Evolutionary conservation across 2,888 invertebrate species (phyloP).

Genomic region (Amphipyra berbera): DNA sequence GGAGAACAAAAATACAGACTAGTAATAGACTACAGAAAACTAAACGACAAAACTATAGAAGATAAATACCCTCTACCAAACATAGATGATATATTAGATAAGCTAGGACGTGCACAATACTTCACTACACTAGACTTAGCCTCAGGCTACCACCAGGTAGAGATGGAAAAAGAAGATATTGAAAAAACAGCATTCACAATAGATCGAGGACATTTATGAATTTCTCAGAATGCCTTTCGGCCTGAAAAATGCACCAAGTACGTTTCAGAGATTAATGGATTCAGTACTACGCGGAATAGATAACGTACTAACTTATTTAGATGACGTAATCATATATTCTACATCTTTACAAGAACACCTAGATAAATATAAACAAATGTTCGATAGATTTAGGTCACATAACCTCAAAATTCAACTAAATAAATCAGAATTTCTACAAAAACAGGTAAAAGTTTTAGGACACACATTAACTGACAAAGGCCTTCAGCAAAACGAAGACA

Average conservation of each 20-base stretch:
- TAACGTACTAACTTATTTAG: slow-evolving; percentile 43
- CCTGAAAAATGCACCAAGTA: slow-evolving; percentile 62
- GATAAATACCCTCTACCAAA: slow-evolving; percentile 57
- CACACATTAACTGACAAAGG: slow-evolving; percentile 52
- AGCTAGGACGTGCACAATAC: slow-evolving; percentile 48
- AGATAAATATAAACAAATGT: slow-evolving; percentile 50
- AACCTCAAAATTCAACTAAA: slow-evolving; percentile 54
- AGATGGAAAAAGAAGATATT: slow-evolving; percentile 43
- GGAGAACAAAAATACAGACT: slow-evolving; percentile 26
- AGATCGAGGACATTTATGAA: slow-evolving; percentile 64
- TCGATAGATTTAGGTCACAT: slow-evolving; percentile 50
- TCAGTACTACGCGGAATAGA: slow-evolving; percentile 59
- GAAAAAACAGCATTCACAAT: slow-evolving; percentile 66
- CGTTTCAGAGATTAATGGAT: slow-evolving; percentile 69
- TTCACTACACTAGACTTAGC: slow-evolving; percentile 56
- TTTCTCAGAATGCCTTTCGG: slow-evolving; percentile 67
- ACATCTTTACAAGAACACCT: slow-evolving; percentile 53
- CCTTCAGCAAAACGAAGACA: slow-evolving; percentile 59
- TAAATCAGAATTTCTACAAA: slow-evolving; percentile 53
- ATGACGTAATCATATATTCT: slow-evolving; percentile 26
- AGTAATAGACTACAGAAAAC: slow-evolving; percentile 40
- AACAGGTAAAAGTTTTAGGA: slow-evolving; percentile 38
- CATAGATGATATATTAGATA: slow-evolving; percentile 57
- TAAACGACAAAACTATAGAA: slow-evolving; percentile 56
- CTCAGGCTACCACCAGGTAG: slow-evolving; percentile 42